Conservation (phyloP, 2,797 vertebrate species). For the Miichthys miiuy region DNA sequence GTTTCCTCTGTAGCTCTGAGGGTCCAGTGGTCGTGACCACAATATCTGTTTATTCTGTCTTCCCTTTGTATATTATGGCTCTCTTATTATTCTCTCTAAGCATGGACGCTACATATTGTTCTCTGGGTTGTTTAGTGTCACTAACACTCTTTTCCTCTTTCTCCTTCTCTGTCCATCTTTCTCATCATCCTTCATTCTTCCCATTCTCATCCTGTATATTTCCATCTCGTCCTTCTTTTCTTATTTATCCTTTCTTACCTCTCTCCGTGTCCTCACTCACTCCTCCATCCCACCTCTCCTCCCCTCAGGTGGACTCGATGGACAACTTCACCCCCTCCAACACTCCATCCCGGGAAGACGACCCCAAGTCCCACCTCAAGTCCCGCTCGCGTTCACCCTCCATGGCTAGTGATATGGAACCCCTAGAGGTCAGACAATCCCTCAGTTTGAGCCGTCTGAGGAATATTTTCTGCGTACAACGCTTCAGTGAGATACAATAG, state of each 20-base stretch:
- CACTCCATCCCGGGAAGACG: constrained; percentile 90
- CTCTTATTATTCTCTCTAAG: not conserved
- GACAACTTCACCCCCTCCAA: constrained; percentile 94
- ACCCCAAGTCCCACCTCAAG: constrained; percentile 89
- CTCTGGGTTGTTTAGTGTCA: not conserved
- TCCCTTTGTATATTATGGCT: constrained; percentile 1
- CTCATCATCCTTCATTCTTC: not conserved
- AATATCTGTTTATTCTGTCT: constrained; percentile 17
- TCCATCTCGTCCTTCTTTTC: not conserved
- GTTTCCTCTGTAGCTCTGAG: constrained; percentile 12
- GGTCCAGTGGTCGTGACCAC: constrained; percentile 11
- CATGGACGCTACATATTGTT: constrained; percentile 48
- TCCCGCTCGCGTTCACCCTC: constrained; percentile 92
- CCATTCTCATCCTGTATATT: not conserved
- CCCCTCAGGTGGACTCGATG: constrained; percentile 90
- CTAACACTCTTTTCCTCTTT: constrained; percentile 2
- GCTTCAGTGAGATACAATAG: not conserved
- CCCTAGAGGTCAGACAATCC: constrained; percentile 86
- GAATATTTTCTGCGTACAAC: not conserved
- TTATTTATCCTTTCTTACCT: not conserved
- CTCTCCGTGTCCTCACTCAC: not conserved
- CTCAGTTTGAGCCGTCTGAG: not conserved
- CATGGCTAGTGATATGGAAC: constrained; percentile 92
- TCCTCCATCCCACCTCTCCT: constrained; percentile 21
- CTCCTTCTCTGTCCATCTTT: constrained; percentile 1